These are phyloP conservation scores for Drosophila littoralis DNA, from an alignment of 1,140 invertebrate genomes.

Conservation along the genomic window DNA sequence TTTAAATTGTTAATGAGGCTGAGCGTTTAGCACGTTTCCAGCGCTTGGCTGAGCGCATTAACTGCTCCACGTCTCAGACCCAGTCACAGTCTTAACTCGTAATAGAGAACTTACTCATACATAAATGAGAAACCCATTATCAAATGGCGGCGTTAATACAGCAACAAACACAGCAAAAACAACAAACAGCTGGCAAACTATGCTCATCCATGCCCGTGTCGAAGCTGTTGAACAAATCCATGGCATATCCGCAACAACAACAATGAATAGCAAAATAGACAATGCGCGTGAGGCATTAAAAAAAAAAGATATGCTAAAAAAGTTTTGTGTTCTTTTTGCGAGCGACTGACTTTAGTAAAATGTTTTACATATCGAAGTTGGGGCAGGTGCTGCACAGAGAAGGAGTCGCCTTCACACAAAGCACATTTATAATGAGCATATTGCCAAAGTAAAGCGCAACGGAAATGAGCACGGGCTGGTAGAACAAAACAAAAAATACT, in stretches of 20 bases:
- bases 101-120: slow-evolving; percentile 49
- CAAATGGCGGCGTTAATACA: slow-evolving; percentile 71
- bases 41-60: slow-evolving; percentile 65
- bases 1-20: slow-evolving; percentile 74
- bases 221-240: slow-evolving; percentile 37
- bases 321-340: slow-evolving; percentile 56
- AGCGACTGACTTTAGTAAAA: slow-evolving; percentile 56
- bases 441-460: slow-evolving; percentile 53
- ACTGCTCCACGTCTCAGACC: slow-evolving; percentile 27
- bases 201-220: slow-evolving; percentile 30
- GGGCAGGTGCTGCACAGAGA: background rate
- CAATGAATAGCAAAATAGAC: slow-evolving; percentile 41
- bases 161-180: slow-evolving; percentile 18
- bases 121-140: slow-evolving; percentile 77
- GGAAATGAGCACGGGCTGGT: slow-evolving; percentile 48
- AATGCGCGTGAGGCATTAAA: slow-evolving; percentile 37
- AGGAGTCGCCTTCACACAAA: slow-evolving; percentile 30
- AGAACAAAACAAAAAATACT: slow-evolving; percentile 2
- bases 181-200: slow-evolving; percentile 26
- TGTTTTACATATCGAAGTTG: slow-evolving; percentile 31
- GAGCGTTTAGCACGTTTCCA: slow-evolving; percentile 73
- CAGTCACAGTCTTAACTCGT: slow-evolving; percentile 2
- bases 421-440: slow-evolving; percentile 79
- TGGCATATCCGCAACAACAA: slow-evolving; percentile 29
- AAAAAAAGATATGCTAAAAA: slow-evolving; percentile 24